Conservation (phyloP, 2,113 vertebrate genomes). For the Coregonus clupeaformis region DNA sequence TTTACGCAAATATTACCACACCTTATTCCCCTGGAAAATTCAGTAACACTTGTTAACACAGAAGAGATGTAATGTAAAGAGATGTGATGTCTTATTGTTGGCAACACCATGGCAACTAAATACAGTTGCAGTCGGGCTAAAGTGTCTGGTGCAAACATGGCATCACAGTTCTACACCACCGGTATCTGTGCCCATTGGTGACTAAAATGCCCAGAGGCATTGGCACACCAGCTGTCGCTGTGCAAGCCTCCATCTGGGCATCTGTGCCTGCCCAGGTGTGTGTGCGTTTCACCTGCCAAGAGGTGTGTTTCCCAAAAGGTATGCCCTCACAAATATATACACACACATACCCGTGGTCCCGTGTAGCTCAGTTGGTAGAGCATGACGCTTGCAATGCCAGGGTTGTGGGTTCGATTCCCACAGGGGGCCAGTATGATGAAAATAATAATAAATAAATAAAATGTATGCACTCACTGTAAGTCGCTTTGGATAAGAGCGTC, state of each 20-base stretch:
- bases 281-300: conserved; percentile 65
- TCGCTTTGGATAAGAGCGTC: no score
- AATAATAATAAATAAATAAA: no score
- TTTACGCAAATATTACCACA: no score
- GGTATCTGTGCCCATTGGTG: conserved; percentile 39
- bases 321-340: conserved; percentile 45
- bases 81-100: conserved; percentile 8
- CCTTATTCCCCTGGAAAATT: no score
- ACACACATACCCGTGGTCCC: no score
- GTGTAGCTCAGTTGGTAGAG: no score
- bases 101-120: conserved; percentile 18
- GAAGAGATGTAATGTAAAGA: conserved; percentile 8
- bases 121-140: conserved; percentile 32
- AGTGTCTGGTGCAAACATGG: conserved; percentile 31
- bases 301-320: conserved; percentile 52
- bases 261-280: conserved; percentile 62
- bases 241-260: conserved; percentile 69
- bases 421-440: no score
- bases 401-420: no score
- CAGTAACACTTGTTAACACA: neutral
- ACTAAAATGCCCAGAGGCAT: conserved; percentile 54
- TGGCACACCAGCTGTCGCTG: conserved; percentile 59
- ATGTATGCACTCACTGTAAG: no score
- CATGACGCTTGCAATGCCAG: no score
- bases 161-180: conserved; percentile 29